Conservation (phyloP, 2,113 vertebrate genomes). For the Prionailurus viverrinus region DNA sequence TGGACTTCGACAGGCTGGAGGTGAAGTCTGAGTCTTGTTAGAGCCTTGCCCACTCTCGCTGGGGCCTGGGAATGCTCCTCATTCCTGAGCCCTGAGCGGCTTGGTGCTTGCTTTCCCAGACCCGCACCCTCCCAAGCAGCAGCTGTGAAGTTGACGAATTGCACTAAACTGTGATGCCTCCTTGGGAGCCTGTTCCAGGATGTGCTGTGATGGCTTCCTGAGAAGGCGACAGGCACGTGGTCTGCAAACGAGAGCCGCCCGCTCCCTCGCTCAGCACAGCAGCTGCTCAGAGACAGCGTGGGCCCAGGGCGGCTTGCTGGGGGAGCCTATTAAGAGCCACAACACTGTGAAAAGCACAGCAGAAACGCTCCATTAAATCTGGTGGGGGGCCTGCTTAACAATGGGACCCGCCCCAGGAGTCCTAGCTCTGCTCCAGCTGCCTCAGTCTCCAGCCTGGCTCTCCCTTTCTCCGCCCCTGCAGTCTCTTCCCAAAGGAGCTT, state of each 20-base stretch:
- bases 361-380: slow-evolving; percentile 51
- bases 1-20: neutral
- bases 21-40: neutral
- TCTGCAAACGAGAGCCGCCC: slow-evolving; percentile 38
- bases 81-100: neutral
- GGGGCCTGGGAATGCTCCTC: neutral
- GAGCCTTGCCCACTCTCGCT: neutral
- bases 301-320: slow-evolving; percentile 1
- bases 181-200: slow-evolving; percentile 60
- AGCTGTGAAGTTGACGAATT: slow-evolving; percentile 70
- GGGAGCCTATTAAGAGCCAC: slow-evolving; percentile 77
- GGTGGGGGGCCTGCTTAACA: neutral
- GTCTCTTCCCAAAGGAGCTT: neutral
- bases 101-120: neutral
- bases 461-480: no score
- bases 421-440: neutral
- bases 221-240: slow-evolving; percentile 63
- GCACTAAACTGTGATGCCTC: slow-evolving; percentile 39
- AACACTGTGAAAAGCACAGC: slow-evolving; percentile 68
- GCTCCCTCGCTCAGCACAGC: neutral
- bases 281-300: slow-evolving; percentile 72
- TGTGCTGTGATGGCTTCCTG: slow-evolving; percentile 56
- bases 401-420: neutral
- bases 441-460: neutral
- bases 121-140: slow-evolving; percentile 35